These are phyloP conservation scores for Nixonia krombeini DNA, from an alignment of 1,140 invertebrate species.

Conservation along the genomic window DNA sequence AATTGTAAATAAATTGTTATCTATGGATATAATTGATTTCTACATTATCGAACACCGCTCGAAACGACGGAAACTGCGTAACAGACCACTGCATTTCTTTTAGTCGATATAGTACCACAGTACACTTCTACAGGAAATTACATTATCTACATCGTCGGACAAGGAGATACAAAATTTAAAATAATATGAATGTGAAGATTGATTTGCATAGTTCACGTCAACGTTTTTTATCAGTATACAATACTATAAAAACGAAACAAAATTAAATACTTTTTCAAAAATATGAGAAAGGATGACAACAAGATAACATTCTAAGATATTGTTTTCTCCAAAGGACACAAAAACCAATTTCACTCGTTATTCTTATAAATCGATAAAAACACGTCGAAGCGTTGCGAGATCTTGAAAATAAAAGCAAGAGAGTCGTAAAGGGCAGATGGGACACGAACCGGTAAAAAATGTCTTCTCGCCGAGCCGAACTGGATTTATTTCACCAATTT, in stretches of 20 bases:
- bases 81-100: neutral
- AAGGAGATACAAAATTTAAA: no score
- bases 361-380: neutral
- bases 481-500: conserved; percentile 67
- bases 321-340: no score
- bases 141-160: neutral
- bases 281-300: neutral
- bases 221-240: no score
- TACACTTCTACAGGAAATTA: neutral
- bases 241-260: no score
- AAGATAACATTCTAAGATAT: no score
- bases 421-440: conserved; percentile 1
- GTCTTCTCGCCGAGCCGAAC: conserved; percentile 36
- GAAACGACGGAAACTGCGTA: no score
- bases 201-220: neutral
- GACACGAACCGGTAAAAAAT: neutral
- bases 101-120: neutral
- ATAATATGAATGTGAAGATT: no score
- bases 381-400: neutral
- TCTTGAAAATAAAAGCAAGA: neutral
- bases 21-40: no score
- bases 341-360: no score
- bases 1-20: no score
- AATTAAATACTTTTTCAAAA: neutral
- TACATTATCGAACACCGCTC: no score